Evolutionary conservation across 2,797 vertebrate species (phyloP).

Genomic region (Poliocrania exsul): DNA sequence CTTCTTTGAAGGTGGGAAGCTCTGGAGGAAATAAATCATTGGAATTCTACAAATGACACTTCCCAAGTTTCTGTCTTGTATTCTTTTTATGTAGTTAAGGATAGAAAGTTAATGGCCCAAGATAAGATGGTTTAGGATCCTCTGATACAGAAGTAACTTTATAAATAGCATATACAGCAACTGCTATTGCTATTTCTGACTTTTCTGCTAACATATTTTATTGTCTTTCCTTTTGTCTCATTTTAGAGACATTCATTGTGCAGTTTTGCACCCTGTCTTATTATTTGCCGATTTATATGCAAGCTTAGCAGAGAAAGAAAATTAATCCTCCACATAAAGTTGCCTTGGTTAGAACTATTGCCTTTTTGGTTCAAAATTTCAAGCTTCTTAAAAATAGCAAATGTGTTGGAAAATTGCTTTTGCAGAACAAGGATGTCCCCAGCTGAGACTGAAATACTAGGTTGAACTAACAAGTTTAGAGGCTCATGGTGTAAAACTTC

Average conservation of each 20-base stretch:
- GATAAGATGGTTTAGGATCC: background rate
- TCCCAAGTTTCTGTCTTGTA: background rate
- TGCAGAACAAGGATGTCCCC: background rate
- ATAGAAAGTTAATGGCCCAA: background rate
- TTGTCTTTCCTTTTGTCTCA: background rate
- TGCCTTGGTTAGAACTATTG: background rate
- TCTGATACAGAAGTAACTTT: background rate
- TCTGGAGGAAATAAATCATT: fast-evolving
- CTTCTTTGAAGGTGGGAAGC: background rate
- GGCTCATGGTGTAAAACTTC: background rate
- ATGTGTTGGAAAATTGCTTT: background rate
- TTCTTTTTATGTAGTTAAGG: background rate
- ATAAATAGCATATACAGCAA: background rate
- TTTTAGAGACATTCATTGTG: background rate
- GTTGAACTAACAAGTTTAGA: background rate
- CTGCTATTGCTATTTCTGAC: background rate
- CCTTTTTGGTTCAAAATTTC: background rate
- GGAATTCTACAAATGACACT: background rate
- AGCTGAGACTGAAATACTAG: background rate
- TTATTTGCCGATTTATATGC: background rate
- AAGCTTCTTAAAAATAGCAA: background rate
- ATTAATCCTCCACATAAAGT: background rate
- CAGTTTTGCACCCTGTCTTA: background rate
- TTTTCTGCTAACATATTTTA: background rate
- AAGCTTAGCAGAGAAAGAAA: background rate